A percentile compares a stretch with the other conserved stretches of the same genome.
phyloP scores from a whole-genome alignment of 1,140 invertebrate genomes.

The Oncopodura yosiiana region DNA sequence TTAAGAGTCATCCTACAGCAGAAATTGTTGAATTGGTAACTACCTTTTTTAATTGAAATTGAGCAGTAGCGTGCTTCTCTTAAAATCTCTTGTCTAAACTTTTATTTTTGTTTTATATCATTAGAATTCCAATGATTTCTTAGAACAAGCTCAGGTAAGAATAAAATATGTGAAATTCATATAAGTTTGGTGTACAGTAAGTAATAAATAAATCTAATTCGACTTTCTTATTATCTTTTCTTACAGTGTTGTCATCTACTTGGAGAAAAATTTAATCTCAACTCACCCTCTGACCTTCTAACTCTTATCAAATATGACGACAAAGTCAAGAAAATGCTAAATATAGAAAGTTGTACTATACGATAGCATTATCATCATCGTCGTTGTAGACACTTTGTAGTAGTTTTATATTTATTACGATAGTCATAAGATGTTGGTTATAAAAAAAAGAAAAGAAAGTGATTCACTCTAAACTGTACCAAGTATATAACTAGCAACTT shows the following conservation, averaged over 20 bases:
- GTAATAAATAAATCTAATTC: no score
- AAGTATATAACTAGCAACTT: not conserved
- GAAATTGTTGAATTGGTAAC: conserved; percentile 49
- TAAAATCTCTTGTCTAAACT: no score
- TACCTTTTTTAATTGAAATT: conserved; percentile 57
- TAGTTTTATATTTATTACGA: not conserved
- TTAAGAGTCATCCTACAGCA: conserved; percentile 40
- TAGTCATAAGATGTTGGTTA: not conserved
- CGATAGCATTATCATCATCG: conserved; percentile 17
- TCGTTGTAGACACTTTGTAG: no score
- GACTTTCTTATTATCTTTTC: no score
- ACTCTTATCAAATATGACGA: conserved; percentile 72
- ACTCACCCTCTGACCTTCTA: conserved; percentile 56
- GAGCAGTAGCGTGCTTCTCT: conserved; percentile 62
- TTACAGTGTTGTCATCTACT: conserved; percentile 65
- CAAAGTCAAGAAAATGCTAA: conserved; percentile 57
- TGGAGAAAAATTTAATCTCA: conserved; percentile 54
- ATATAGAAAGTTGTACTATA: conserved; percentile 47
- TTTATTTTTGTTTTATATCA: no score
- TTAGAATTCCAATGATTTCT: conserved; percentile 51
- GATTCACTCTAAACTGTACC: not conserved
- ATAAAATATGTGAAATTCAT: no score
- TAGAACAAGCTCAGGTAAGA: conserved; percentile 66
- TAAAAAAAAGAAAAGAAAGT: not conserved
- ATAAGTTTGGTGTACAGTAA: no score